Evolutionary conservation across 2,888 invertebrate species (phyloP), one percentile per base, ranked within the genome.

Genomic region (Empis livida): DNA sequence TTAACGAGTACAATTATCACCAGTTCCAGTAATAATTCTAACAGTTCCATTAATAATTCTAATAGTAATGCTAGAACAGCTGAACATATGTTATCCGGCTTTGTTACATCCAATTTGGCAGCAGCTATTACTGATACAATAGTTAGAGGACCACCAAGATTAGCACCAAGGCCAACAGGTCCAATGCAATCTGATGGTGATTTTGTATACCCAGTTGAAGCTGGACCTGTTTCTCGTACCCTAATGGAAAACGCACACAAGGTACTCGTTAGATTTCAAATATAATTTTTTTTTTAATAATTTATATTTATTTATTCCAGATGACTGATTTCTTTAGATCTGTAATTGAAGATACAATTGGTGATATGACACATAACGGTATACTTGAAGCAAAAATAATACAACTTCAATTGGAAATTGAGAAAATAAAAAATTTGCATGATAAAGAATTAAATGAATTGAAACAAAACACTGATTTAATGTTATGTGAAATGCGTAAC

Each of bases 391-490:
- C 83, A 0, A 75, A 76, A 37, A 66, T 80, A 45, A 73, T 79
- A 20, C 63, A 72, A 5, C 63, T 86, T 6, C 75, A 78, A 55
- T 60, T 82, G 53, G 84, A 86, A 65, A 70, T 85, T 43, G 88
- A 89, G 59, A 77, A 78, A 44, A 63, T 77, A 51, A 75, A 77
- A 54, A 84, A 85, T 77, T 73, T 75, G 39, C 84, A 89, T 57
- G 75, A 79, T 48, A 81, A 86, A 55, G 84, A 89, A 66, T 59
- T 90, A 3, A 67, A 73, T 1, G 87, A 88, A 58, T 61, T 88
- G 14, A 84, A 84, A 61, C 81, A 83, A 55, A 61, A 61, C 32
- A 58, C 63, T 1, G 87, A 86, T 54, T 64, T 82, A 38, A 73
- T 78, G 49, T 50, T 86, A 38, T 70, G 77, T 45, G 87, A 88